Conservation (phyloP, 2,888 invertebrate genomes). For the Drosophila paucipuncta region DNA sequence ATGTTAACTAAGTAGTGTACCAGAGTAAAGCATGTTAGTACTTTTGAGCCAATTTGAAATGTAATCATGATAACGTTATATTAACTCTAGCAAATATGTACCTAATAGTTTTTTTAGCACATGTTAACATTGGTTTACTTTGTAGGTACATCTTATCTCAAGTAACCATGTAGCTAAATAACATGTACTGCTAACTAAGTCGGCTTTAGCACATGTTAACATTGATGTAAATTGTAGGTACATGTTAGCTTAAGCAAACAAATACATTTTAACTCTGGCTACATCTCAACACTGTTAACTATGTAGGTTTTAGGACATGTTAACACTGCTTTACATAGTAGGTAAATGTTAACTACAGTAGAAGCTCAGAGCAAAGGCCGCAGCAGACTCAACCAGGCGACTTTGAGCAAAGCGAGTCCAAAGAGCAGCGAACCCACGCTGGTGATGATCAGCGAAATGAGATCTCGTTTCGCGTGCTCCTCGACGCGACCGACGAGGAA, state of each 20-base stretch:
- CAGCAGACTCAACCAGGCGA: constrained; percentile 84
- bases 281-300: background rate
- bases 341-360: background rate
- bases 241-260: background rate
- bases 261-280: background rate
- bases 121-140: background rate
- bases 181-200: background rate
- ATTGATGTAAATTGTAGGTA: background rate
- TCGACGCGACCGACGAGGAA: constrained; percentile 86
- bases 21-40: constrained; percentile 48
- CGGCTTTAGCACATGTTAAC: background rate
- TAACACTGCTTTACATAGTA: background rate
- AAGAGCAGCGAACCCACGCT: constrained; percentile 91
- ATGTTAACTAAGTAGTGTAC: constrained; percentile 3
- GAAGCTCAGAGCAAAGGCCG: constrained; percentile 65
- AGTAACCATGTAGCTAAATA: background rate
- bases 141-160: background rate
- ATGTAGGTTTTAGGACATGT: background rate
- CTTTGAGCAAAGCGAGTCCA: constrained; percentile 88
- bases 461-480: constrained; percentile 87
- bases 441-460: constrained; percentile 89
- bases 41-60: background rate
- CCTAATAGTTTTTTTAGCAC: background rate
- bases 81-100: background rate
- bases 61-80: background rate